Conservation (phyloP, 2,113 vertebrate species). For the Sylvietta virens region DNA sequence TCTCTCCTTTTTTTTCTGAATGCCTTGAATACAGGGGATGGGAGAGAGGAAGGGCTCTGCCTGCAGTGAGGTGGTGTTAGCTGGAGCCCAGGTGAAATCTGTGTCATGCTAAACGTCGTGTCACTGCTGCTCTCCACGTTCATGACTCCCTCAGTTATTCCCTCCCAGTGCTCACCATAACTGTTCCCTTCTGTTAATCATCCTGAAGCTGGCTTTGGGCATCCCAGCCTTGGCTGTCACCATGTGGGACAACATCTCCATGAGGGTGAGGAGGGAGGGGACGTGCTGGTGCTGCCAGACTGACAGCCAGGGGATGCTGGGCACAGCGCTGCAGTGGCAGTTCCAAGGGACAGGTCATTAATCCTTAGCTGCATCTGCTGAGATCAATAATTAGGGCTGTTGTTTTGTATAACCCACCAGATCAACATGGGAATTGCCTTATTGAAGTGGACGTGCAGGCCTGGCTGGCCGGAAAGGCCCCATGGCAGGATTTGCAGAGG, state of each 20-base stretch:
- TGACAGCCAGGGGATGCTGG: rapidly evolving
- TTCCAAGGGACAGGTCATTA: not conserved
- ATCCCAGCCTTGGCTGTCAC: not conserved
- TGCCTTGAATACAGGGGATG: not conserved
- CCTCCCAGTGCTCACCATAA: not conserved
- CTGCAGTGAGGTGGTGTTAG: not conserved
- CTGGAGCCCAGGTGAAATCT: not conserved
- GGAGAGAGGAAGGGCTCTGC: not conserved
- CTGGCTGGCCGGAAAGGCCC: not conserved
- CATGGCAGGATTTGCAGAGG: not conserved
- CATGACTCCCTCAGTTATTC: not conserved
- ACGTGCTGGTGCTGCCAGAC: rapidly evolving
- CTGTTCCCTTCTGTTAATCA: not conserved
- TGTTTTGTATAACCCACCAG: not conserved
- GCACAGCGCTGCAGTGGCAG: not conserved
- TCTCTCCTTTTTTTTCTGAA: not conserved
- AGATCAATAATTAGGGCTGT: not conserved
- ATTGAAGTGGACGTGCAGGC: not conserved
- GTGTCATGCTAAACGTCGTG: not conserved
- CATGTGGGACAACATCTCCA: rapidly evolving
- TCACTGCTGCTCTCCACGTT: not conserved
- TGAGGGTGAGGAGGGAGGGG: not conserved
- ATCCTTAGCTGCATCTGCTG: not conserved
- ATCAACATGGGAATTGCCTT: not conserved
- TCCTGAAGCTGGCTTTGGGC: not conserved